Evolutionary conservation across 2,797 vertebrate species (phyloP).

Genomic region (Loris lydekkerianus): DNA sequence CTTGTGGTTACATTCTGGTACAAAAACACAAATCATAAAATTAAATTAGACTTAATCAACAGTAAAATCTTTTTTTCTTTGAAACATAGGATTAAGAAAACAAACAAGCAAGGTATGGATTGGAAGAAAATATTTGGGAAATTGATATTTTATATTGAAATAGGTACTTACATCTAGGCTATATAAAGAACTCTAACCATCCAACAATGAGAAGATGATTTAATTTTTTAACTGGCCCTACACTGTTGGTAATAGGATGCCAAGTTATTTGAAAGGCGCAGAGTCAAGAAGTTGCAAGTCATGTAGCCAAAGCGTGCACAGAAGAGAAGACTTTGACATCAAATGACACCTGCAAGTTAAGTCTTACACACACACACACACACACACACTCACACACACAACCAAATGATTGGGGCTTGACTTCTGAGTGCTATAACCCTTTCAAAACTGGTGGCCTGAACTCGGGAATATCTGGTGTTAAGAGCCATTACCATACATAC

Average conservation of each 20-base stretch:
- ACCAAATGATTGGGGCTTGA: too few relatives aligned
- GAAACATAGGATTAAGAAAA: conserved; percentile 31
- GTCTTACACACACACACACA: not conserved
- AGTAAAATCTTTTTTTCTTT: conserved; percentile 33
- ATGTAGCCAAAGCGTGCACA: not conserved
- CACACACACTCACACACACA: fast-evolving
- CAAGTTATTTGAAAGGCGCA: not conserved
- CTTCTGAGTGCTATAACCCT: not conserved
- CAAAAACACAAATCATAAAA: conserved; percentile 58
- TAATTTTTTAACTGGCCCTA: not conserved
- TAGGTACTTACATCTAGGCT: not conserved
- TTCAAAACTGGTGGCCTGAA: not conserved
- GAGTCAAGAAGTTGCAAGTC: not conserved
- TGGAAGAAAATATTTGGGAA: conserved; percentile 45
- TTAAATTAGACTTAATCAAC: conserved; percentile 51
- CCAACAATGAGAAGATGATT: not conserved
- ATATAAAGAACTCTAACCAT: not conserved
- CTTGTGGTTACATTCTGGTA: not conserved
- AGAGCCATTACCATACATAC: not conserved
- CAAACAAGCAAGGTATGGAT: not conserved
- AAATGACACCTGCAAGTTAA: not conserved
- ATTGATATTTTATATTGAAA: conserved; percentile 15
- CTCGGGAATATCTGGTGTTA: not conserved
- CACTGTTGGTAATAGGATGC: not conserved
- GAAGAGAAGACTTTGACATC: not conserved